These are phyloP conservation scores for Mesitornis unicolor DNA, from an alignment of 2,113 vertebrate species.

Conservation along the genomic window DNA sequence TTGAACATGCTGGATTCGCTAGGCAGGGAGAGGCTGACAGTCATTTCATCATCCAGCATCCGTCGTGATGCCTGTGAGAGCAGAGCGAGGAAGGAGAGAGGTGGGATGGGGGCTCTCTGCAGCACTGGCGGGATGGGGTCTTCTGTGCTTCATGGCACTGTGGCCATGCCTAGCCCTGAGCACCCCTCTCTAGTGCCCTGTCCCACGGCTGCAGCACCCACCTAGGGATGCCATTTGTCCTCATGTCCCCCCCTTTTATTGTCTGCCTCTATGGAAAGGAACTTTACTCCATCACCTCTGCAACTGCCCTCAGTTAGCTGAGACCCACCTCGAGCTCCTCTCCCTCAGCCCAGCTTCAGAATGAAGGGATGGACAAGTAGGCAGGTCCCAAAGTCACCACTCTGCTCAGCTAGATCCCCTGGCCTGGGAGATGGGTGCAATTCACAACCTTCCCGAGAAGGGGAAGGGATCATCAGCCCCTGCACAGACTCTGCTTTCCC, in stretches of 20 bases:
- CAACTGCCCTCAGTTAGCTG: background rate
- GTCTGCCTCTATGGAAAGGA: background rate
- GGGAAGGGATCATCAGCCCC: background rate
- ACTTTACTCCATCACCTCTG: background rate
- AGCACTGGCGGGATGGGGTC: rapidly evolving
- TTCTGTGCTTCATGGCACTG: background rate
- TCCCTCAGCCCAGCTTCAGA: background rate
- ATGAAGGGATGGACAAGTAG: background rate
- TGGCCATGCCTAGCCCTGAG: background rate
- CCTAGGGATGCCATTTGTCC: background rate
- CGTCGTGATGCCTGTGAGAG: constrained; percentile 86
- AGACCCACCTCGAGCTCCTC: background rate
- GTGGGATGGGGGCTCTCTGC: background rate
- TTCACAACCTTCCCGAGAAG: background rate
- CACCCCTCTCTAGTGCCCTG: background rate
- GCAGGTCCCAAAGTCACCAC: background rate
- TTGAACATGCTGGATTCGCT: constrained; percentile 89
- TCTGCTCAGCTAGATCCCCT: background rate
- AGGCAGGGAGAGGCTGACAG: constrained; percentile 88
- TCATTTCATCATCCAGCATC: constrained; percentile 93
- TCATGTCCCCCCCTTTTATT: background rate
- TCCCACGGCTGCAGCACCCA: background rate
- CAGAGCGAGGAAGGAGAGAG: background rate
- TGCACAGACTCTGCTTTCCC: background rate
- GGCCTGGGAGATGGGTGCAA: background rate